Percentiles rank a stretch among this genome's conserved stretches.
Conservation (phyloP, 2,113 vertebrate genomes). For the Bettongia penicillata region DNA sequence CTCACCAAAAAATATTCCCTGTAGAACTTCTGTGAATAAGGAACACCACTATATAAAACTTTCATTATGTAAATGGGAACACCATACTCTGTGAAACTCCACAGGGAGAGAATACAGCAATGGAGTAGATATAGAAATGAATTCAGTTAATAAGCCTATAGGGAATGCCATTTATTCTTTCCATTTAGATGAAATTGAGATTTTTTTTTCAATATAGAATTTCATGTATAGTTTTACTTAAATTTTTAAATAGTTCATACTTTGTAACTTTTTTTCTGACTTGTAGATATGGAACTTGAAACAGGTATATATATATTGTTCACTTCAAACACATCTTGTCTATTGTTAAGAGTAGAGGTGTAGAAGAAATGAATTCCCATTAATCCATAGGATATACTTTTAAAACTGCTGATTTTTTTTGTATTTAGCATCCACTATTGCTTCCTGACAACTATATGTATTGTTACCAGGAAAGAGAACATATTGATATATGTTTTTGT, state of each 20-base stretch:
- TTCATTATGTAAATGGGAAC: constrained; percentile 61
- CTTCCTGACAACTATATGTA: not conserved
- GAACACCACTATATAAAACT: constrained; percentile 38
- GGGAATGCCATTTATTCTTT: constrained; percentile 44
- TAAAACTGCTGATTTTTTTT: not conserved
- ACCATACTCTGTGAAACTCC: constrained; percentile 1
- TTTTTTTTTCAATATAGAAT: not conserved
- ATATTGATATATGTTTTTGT: not conserved
- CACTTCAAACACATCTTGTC: not conserved
- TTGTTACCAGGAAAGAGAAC: not conserved
- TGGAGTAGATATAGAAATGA: constrained; percentile 31
- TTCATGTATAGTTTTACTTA: not conserved
- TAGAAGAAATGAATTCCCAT: not conserved
- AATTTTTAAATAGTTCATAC: not conserved
- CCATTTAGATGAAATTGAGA: not conserved
- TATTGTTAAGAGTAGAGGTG: not conserved
- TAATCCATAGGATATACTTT: not conserved
- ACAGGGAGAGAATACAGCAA: constrained; percentile 32
- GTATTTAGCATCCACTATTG: not conserved
- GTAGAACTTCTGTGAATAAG: not conserved
- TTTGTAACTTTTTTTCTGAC: not conserved
- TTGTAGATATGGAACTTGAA: not conserved
- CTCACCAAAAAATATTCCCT: not conserved
- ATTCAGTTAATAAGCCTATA: constrained; percentile 51
- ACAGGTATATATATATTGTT: not conserved